Percentiles rank a stretch among this genome's conserved stretches.
These are phyloP conservation scores for Biston stratarius DNA, from an alignment of 2,888 invertebrate species.

Conservation along the genomic window DNA sequence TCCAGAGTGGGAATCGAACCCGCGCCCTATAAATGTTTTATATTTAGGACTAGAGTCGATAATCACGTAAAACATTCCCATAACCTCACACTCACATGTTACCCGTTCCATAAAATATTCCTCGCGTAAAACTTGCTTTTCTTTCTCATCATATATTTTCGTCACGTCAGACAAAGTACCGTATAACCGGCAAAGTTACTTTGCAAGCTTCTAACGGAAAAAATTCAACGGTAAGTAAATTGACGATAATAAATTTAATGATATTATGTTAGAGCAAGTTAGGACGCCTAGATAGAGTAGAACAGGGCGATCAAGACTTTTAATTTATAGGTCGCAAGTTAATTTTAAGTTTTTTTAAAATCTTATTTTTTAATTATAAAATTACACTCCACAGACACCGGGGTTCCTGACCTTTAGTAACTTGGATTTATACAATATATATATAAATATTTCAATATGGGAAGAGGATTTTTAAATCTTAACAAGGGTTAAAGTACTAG, in stretches of 20 bases:
- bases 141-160: conserved; percentile 22
- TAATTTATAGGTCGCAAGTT: not conserved
- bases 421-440: no score
- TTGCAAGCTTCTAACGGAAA: conserved; percentile 19
- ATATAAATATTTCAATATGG: no score
- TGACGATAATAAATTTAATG: conserved; percentile 33
- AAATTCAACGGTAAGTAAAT: conserved; percentile 38
- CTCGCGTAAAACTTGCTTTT: conserved; percentile 45
- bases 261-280: conserved; percentile 30
- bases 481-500: no score
- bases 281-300: conserved; percentile 36
- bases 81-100: conserved; percentile 1
- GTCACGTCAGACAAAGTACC: conserved; percentile 35
- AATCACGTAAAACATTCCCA: not conserved
- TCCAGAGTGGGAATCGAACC: no score
- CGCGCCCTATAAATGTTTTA: no score
- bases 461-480: no score
- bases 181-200: conserved; percentile 30
- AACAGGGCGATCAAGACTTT: conserved; percentile 3
- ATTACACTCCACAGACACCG: no score
- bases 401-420: no score
- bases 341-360: not conserved
- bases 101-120: conserved; percentile 31
- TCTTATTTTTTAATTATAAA: no score
- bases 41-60: no score